Evolutionary conservation across 2,888 invertebrate genomes (phyloP), one percentile per base, ranked within the genome.

Genomic region (Eupithecia centaureata): DNA sequence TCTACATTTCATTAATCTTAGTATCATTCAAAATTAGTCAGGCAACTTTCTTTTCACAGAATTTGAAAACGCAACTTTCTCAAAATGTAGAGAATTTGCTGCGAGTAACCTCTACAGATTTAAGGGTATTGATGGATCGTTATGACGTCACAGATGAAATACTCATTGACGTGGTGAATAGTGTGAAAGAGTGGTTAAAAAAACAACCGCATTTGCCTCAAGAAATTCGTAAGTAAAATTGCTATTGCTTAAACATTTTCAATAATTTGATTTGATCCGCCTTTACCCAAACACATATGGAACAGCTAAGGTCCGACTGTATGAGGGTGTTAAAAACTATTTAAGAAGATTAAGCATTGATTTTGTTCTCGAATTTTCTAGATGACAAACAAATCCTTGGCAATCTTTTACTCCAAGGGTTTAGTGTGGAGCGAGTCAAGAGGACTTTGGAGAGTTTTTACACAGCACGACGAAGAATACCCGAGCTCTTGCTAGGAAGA

Each of bases 141-240:
- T 51, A 61, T 58, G 30, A 28, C 27, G 22, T 66, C 61, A 58
- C 61, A 2, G 28, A 10, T 56, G 35, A 27, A 8, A 28, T 22
- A 22, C 10, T 61, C 27, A 27, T 18, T 15, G 66, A 57, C 2
- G 52, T 66, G 57, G 33, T 82, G 0, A 32, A 30, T 0, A 78
- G 28, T 8, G n/a, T 82, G 5, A 63, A 58, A 2, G 83, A 85
- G 18, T 88, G 87, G 88, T 84, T 83, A 47, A 75, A 71, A 30
- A 80, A 85, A 58, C 87, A 87, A 75, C 84, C 84, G 1, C 88
- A 88, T 77, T 77, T 89, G 62, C 88, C 88, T 2, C 80, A 86
- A 78, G 86, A 82, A 27, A 67, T 79, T 28, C 74, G 80, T 82
- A 65, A 81, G 79, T 56, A 18, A 25, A 51, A 18, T 56, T 54